Conservation (phyloP, 2,888 invertebrate genomes). For the Mallateleia sp. region DNA sequence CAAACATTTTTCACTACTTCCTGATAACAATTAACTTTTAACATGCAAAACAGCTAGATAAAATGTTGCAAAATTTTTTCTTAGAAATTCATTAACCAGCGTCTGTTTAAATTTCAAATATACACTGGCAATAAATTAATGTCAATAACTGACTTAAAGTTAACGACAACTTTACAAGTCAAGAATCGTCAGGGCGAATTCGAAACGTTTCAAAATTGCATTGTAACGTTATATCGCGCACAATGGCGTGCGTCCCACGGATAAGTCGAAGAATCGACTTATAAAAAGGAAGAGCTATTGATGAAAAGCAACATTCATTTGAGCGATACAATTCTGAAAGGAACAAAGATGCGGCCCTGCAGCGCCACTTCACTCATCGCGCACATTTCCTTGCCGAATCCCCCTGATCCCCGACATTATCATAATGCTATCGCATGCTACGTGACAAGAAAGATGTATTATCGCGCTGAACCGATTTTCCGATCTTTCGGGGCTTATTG, state of each 20-base stretch:
- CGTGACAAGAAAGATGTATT: slow-evolving; percentile 88
- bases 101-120: slow-evolving; percentile 27
- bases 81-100: too few relatives aligned
- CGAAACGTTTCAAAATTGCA: slow-evolving; percentile 20
- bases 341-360: slow-evolving; percentile 80
- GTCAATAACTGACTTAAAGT: slow-evolving; percentile 65
- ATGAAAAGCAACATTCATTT: slow-evolving; percentile 79
- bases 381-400: slow-evolving; percentile 86
- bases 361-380: slow-evolving; percentile 85
- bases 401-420: slow-evolving; percentile 88
- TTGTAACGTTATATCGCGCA: slow-evolving; percentile 50
- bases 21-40: too few relatives aligned
- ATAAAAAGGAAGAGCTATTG: slow-evolving; percentile 63
- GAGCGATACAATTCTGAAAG: slow-evolving; percentile 73
- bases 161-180: slow-evolving; percentile 50
- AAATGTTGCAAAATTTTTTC: too few relatives aligned
- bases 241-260: slow-evolving; percentile 57
- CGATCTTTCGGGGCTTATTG: slow-evolving; percentile 82
- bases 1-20: too few relatives aligned
- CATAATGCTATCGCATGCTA: slow-evolving; percentile 88
- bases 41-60: too few relatives aligned
- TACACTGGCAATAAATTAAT: slow-evolving; percentile 56
- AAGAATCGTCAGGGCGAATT: slow-evolving; percentile 44
- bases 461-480: slow-evolving; percentile 83
- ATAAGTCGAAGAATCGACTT: slow-evolving; percentile 65